Evolutionary conservation across 2,797 vertebrate species (phyloP).

Genomic region (Pangasius sanitwongsei): DNA sequence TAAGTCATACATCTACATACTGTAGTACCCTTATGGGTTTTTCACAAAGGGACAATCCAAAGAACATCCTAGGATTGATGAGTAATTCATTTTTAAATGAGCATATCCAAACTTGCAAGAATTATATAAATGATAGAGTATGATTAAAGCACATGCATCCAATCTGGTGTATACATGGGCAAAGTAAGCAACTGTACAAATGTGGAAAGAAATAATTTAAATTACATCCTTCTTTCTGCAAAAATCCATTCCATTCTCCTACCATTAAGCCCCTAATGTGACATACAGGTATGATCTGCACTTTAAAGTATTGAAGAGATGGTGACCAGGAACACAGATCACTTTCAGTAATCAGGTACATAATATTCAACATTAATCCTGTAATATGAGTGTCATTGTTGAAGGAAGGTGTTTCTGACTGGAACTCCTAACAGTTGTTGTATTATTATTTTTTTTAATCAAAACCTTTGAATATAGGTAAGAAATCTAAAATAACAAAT

Average conservation of each 20-base stretch:
- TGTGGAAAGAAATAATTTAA: not conserved
- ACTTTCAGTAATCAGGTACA: not conserved
- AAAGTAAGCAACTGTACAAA: not conserved
- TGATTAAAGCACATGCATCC: not conserved
- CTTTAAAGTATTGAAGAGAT: not conserved
- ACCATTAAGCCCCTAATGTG: not conserved
- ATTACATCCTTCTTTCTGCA: not conserved
- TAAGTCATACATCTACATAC: not conserved
- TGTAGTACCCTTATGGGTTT: not conserved
- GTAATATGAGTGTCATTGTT: too few relatives aligned
- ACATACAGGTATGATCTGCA: not conserved
- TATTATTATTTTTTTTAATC: not conserved
- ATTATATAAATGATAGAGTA: not conserved
- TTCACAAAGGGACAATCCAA: not conserved
- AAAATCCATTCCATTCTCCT: not conserved
- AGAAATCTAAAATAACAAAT: not conserved
- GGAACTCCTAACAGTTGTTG: not conserved
- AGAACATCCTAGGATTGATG: not conserved
- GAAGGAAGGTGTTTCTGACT: not conserved
- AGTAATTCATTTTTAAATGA: not conserved
- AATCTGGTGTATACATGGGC: not conserved
- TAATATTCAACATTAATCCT: not conserved
- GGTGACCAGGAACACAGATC: not conserved
- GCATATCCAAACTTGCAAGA: not conserved
- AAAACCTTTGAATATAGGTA: not conserved